A percentile compares a stretch with the other conserved stretches of the same genome.
phyloP scores from a whole-genome alignment of 2,888 invertebrate species.

The Harpalus rubripes region DNA sequence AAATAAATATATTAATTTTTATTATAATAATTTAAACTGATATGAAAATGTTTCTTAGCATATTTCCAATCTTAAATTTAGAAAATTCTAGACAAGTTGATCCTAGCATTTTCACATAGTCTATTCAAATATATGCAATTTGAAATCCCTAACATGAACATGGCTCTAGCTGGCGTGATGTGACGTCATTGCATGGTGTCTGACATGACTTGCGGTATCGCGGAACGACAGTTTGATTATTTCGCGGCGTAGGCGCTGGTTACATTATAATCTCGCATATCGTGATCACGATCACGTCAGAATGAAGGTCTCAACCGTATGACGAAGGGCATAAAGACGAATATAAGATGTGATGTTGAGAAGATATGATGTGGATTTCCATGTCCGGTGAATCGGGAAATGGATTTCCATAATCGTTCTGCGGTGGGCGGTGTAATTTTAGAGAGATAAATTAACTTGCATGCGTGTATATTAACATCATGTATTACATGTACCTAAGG shows the following conservation, averaged over 20 bases:
- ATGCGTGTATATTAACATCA: neutral
- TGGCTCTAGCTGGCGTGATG: conserved; percentile 1
- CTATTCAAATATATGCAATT: conserved; percentile 40
- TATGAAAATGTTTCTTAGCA: neutral
- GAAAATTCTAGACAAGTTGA: too few species aligned
- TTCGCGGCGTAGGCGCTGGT: conserved; percentile 21
- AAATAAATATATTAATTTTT: too few species aligned
- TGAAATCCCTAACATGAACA: conserved; percentile 25
- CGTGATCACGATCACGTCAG: conserved; percentile 14
- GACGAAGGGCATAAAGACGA: conserved; percentile 3
- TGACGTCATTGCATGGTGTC: neutral
- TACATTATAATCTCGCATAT: conserved; percentile 37
- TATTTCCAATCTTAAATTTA: neutral
- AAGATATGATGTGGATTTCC: conserved; percentile 9
- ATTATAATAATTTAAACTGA: too few species aligned
- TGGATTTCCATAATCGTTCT: conserved; percentile 28
- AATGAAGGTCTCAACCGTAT: neutral
- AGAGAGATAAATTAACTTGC: neutral
- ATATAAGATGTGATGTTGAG: conserved; percentile 25
- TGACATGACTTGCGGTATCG: conserved; percentile 33
- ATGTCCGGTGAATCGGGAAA: conserved; percentile 31
- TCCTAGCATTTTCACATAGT: neutral
- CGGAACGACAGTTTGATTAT: conserved; percentile 62
- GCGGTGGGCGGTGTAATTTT: neutral
- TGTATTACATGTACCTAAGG: neutral